Evolutionary conservation across 2,113 vertebrate species (phyloP).

Genomic region (Carlito syrichta): DNA sequence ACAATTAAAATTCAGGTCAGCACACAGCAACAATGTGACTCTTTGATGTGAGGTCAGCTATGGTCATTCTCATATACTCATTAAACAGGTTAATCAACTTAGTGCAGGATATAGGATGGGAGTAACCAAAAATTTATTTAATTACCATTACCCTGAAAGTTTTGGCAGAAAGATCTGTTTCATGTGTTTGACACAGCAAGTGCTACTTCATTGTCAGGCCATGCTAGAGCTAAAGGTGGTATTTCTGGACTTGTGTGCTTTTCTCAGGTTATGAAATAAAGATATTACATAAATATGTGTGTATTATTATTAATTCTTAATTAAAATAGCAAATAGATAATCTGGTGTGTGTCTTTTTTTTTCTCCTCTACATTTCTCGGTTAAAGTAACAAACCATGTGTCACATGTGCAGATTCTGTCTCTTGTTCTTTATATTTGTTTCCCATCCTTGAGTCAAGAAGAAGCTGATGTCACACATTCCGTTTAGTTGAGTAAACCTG

Average conservation of each 20-base stretch:
- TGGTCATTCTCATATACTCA: conserved; percentile 91
- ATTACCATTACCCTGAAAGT: conserved; percentile 65
- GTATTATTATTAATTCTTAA: neutral
- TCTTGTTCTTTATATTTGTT: neutral
- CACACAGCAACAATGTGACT: conserved; percentile 85
- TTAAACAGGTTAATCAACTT: conserved; percentile 90
- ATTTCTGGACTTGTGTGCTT: neutral
- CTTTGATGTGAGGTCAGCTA: conserved; percentile 93
- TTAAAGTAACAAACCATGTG: neutral
- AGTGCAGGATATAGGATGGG: conserved; percentile 71
- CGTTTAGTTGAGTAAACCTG: neutral
- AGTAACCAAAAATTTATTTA: conserved; percentile 74
- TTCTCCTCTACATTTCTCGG: neutral
- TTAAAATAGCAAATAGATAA: neutral
- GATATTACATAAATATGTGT: neutral
- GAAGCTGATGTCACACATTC: neutral
- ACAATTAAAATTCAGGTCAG: conserved; percentile 88
- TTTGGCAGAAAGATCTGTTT: neutral
- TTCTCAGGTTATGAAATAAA: neutral
- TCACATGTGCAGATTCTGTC: neutral
- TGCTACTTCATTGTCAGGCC: neutral
- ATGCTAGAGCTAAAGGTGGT: neutral
- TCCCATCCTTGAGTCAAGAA: neutral
- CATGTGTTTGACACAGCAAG: neutral
- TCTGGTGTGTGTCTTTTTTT: neutral